phyloP scores from a whole-genome alignment of 2,113 vertebrate genomes.

The Anhinga rufa region DNA sequence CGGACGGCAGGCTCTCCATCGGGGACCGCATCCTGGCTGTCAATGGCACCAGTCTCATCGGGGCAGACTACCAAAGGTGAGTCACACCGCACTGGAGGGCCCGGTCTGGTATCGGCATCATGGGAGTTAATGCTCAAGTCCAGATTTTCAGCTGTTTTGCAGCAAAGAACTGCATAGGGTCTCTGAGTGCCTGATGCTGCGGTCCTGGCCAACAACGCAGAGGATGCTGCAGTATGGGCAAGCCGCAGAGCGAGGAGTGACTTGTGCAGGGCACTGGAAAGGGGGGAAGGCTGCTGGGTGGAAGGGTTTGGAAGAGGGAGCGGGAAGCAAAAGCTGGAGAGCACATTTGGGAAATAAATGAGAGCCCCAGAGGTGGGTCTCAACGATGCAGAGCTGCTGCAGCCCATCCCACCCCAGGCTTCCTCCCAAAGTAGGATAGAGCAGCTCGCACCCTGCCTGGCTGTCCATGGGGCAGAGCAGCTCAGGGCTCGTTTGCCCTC shows the following conservation, averaged over 20 bases:
- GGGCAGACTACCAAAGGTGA: constrained; percentile 93
- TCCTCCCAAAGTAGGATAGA: neutral
- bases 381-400: neutral
- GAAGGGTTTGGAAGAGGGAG: neutral
- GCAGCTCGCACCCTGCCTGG: neutral
- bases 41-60: constrained; percentile 88
- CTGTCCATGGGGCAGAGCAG: neutral
- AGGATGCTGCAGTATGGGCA: neutral
- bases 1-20: constrained; percentile 83
- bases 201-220: neutral
- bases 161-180: neutral
- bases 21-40: constrained; percentile 94
- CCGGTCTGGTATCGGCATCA: rapidly evolving
- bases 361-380: neutral
- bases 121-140: neutral
- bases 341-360: neutral
- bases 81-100: rapidly evolving
- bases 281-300: neutral
- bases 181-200: neutral
- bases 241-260: neutral
- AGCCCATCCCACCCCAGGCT: neutral
- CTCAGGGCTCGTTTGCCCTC: neutral
- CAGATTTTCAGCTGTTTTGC: neutral
- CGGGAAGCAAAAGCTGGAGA: neutral
- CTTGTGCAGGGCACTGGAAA: neutral